phyloP scores from a whole-genome alignment of 2,113 vertebrate species.

The Climacteris rufus region DNA sequence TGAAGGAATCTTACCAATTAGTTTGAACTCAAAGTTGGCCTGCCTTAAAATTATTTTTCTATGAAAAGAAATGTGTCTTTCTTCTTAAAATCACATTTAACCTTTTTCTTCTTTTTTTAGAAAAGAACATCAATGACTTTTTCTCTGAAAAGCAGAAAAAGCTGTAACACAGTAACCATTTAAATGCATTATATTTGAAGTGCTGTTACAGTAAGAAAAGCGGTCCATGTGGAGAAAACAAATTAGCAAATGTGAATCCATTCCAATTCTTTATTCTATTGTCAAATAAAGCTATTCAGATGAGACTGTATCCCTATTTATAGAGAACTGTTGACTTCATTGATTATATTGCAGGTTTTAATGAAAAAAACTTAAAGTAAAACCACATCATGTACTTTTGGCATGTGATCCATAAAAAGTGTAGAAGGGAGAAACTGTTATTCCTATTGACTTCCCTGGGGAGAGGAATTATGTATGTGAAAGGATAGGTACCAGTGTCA shows the following conservation, averaged over 20 bases:
- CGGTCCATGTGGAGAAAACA: conserved; percentile 6
- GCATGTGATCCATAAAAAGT: neutral
- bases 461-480: neutral
- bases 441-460: neutral
- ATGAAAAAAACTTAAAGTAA: neutral
- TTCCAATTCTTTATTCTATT: neutral
- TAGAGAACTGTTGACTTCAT: neutral
- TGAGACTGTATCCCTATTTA: neutral
- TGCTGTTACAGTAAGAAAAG: neutral
- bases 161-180: neutral
- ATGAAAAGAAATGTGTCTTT: conserved; percentile 5
- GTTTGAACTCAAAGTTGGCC: neutral
- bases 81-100: neutral
- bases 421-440: neutral
- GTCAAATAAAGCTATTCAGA: neutral
- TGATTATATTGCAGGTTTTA: neutral
- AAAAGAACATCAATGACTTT: neutral
- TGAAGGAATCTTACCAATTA: neutral
- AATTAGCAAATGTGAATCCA: conserved; percentile 22
- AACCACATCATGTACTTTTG: neutral
- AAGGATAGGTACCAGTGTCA: neutral
- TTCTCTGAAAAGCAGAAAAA: neutral
- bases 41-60: neutral
- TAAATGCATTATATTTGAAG: neutral
- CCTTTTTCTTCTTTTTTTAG: neutral